Percentiles rank a stretch among this genome's conserved stretches.
Conservation (phyloP, 2,888 invertebrate species). For the Pseudoips prasinana region DNA sequence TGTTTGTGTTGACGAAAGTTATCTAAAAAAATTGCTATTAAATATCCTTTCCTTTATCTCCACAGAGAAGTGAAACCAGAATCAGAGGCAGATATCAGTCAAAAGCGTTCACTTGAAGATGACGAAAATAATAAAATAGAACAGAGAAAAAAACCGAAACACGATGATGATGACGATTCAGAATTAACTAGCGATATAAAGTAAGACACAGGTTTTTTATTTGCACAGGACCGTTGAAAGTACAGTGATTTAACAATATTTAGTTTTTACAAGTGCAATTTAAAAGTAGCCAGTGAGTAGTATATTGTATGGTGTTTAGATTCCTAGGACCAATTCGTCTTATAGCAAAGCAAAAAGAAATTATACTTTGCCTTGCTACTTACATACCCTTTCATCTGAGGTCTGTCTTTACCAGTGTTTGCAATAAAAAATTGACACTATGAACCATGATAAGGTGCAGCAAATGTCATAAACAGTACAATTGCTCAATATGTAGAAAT, state of each 20-base stretch:
- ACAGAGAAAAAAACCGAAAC: constrained; percentile 50
- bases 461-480: no score
- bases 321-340: no score
- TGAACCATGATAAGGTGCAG: no score
- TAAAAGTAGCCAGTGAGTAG: no score
- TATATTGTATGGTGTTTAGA: no score
- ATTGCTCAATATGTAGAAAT: no score
- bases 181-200: constrained; percentile 64
- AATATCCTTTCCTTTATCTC: neutral
- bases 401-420: no score
- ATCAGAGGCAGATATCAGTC: constrained; percentile 25
- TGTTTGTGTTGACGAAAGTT: constrained; percentile 11
- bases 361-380: no score
- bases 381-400: no score
- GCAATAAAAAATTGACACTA: no score
- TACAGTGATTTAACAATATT: neutral
- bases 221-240: no score
- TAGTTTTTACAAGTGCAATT: neutral
- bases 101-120: constrained; percentile 63
- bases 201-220: constrained; percentile 52
- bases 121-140: constrained; percentile 57
- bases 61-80: constrained; percentile 35
- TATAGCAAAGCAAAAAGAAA: no score
- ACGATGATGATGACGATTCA: constrained; percentile 54
- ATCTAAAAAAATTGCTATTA: neutral